phyloP scores from a whole-genome alignment of 2,113 vertebrate species.

The Seriola quinqueradiata region DNA sequence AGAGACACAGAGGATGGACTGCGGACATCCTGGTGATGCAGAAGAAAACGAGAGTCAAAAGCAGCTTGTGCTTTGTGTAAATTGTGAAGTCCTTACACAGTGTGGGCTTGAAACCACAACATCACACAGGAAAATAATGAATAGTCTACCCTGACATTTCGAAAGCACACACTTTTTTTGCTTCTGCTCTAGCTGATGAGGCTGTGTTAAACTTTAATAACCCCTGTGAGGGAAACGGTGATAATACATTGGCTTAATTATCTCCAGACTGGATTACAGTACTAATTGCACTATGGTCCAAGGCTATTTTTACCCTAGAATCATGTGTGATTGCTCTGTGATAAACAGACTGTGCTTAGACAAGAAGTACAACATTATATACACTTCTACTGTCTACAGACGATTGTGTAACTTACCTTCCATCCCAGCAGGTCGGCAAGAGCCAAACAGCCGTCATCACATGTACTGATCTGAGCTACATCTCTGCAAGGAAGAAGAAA shows the following conservation, averaged over 20 bases:
- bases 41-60: not conserved
- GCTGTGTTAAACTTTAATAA: not conserved
- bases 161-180: not conserved
- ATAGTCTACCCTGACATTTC: not conserved
- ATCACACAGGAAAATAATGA: conserved; percentile 33
- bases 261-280: not conserved
- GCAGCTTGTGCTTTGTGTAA: not conserved
- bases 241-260: not conserved
- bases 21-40: not conserved
- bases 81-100: not conserved
- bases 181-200: not conserved
- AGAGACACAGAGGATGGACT: not conserved
- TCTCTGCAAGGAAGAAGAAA: conserved; percentile 82
- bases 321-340: not conserved
- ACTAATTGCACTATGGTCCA: not conserved
- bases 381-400: not conserved
- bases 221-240: not conserved
- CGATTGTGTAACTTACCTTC: conserved; percentile 84
- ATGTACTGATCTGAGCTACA: conserved; percentile 90
- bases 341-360: not conserved
- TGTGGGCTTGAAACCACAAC: not conserved
- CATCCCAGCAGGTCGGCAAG: conserved; percentile 92
- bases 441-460: conserved; percentile 91
- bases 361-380: not conserved
- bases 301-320: not conserved